phyloP scores from a whole-genome alignment of 1,140 invertebrate genomes.

The Hylyphantes graminicola region DNA sequence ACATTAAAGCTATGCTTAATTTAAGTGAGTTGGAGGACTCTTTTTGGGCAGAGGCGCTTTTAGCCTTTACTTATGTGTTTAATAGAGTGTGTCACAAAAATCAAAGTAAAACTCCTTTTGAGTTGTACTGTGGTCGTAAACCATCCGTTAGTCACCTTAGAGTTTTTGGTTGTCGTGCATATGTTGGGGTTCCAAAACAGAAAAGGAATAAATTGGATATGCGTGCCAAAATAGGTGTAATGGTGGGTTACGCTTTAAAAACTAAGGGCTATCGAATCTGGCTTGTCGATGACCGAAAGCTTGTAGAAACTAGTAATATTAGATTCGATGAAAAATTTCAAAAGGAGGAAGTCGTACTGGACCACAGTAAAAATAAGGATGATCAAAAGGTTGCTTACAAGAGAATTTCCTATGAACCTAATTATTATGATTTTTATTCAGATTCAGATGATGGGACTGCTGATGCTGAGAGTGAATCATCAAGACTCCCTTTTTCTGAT shows the following conservation, averaged over 20 bases:
- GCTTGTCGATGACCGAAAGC: neutral
- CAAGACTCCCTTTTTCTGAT: neutral
- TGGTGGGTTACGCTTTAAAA: constrained; percentile 1
- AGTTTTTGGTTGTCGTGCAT: constrained; percentile 10
- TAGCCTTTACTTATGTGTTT: neutral
- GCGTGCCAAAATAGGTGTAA: neutral
- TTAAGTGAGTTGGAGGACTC: neutral
- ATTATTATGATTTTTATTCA: no score
- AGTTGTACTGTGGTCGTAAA: neutral
- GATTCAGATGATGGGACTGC: neutral
- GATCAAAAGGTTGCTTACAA: neutral
- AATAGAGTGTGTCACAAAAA: constrained; percentile 22
- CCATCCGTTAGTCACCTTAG: constrained; percentile 12
- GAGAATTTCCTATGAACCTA: no score
- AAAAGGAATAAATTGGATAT: neutral
- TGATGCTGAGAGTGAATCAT: neutral
- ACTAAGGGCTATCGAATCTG: constrained; percentile 17
- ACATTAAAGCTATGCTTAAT: no score
- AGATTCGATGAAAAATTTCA: neutral
- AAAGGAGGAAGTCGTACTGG: neutral
- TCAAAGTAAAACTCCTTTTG: neutral
- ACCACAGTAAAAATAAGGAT: no score
- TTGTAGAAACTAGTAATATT: constrained; percentile 1
- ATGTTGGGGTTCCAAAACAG: constrained; percentile 9
- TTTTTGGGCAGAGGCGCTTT: constrained; percentile 7